Base-by-base conservation (phyloP, 2,888 invertebrate genomes). In the Ormyrus nitidulus region DNA sequence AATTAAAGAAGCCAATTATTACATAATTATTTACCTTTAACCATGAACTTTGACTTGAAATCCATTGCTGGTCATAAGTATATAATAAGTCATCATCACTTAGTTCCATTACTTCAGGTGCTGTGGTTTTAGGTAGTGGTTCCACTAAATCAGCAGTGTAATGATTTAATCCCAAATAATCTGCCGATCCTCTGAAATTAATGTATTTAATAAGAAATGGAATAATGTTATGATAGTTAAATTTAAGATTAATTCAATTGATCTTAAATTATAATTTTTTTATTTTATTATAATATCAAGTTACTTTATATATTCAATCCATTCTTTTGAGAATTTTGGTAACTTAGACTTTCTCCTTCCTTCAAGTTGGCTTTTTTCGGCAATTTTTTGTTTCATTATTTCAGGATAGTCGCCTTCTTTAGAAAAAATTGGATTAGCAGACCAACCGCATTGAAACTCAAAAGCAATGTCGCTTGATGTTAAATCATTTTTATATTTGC, bases 281-380 rank as follows among this genome's bases (percentile, higher is more conserved):
- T 13, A 58, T 10, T 58, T 9, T n/a, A 58, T n/a, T 34, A 3
- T 34, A n/a, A n/a, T n/a, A 49, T n/a, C 13, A 49, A 49, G 19
- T 51, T 58, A 88, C 88, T 86, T 87, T 44, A 96, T 92, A 74
- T 91, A 90, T 9, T 90, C 87, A 8, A 94, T 91, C 91, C 95
- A 95, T 44, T 93, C 91, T 10, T 83, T 59, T 0, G 90, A 88
- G 69, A 93, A 91, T 58, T 81, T 77, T 0, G 93, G 93, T 46
- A 93, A 86, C 77, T 92, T 87, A 0, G 93, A 92, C 59, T 83
- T 82, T 0, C 84, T 66, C 69, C 89, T 90, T 6, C 92, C 91
- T 85, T 93, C 91, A 2, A 84, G 70, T 48, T 81, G 81, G 83
- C 93, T 92, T 65, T 90, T 91, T 0, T 85, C 84, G 6, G 85